A percentile compares a stretch with the other conserved stretches of the same genome.
phyloP scores from a whole-genome alignment of 1,140 invertebrate genomes.

The Condylostylus longicornis region DNA sequence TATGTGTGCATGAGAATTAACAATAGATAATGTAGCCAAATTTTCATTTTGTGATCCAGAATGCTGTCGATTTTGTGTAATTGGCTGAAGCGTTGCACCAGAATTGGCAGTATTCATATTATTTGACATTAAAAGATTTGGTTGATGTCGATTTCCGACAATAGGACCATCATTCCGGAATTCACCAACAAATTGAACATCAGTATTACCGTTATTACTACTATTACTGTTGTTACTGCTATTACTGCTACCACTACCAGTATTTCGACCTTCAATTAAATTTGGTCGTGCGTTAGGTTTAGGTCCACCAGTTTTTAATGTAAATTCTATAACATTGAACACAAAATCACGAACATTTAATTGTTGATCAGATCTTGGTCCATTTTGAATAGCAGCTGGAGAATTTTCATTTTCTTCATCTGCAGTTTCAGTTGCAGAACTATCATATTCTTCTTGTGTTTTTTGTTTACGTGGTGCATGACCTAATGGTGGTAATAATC shows the following conservation, averaged over 20 bases:
- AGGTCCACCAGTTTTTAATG: constrained; percentile 26
- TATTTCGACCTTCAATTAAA: constrained; percentile 12
- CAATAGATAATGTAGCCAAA: constrained; percentile 52
- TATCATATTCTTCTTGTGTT: constrained; percentile 61
- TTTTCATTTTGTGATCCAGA: constrained; percentile 34
- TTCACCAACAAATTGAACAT: constrained; percentile 38
- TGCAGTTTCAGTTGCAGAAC: constrained; percentile 73
- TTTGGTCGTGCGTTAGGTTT: constrained; percentile 28
- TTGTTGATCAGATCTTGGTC: constrained; percentile 16
- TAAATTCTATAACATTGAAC: constrained; percentile 20
- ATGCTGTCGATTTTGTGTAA: constrained; percentile 14
- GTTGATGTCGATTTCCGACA: constrained; percentile 10
- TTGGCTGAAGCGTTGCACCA: neutral
- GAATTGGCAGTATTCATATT: neutral
- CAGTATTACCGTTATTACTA: constrained; percentile 12
- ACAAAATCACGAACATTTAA: constrained; percentile 28
- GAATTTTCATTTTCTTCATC: constrained; percentile 55
- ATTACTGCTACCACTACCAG: constrained; percentile 25
- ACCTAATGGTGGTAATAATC: constrained; percentile 24
- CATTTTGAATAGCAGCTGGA: constrained; percentile 35
- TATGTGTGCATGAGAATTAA: constrained; percentile 32
- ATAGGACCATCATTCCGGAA: constrained; percentile 31
- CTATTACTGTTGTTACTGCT: constrained; percentile 4
- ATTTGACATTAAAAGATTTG: too few relatives aligned
- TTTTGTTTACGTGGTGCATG: constrained; percentile 32